Conservation (phyloP, 2,888 invertebrate genomes). For the Netelia fuscicornis region DNA sequence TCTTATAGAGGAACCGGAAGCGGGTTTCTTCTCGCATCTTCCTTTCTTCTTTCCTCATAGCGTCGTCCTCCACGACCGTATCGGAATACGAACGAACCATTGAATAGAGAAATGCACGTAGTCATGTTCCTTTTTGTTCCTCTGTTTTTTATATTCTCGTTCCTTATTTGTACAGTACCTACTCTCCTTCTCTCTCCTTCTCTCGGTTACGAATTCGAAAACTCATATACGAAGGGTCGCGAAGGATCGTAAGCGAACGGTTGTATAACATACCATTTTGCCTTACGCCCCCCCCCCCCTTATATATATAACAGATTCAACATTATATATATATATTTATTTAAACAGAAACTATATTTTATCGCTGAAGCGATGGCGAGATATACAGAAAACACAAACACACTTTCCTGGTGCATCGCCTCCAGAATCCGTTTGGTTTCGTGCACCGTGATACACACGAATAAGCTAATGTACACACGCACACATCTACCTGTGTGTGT, state of each 20-base stretch:
- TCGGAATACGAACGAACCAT: slow-evolving; percentile 29
- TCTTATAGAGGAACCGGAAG: slow-evolving; percentile 50
- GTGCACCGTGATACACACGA: slow-evolving; percentile 8
- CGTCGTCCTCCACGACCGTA: slow-evolving; percentile 1
- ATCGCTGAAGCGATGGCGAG: background rate
- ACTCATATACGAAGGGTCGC: background rate
- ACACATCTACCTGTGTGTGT: background rate
- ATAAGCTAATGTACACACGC: background rate
- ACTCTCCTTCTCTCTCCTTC: no score
- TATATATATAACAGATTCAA: no score
- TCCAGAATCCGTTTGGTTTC: slow-evolving; percentile 43
- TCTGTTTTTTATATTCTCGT: slow-evolving; percentile 1
- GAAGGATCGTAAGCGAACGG: background rate
- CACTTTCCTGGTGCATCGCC: slow-evolving; percentile 52
- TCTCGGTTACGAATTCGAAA: slow-evolving; percentile 35
- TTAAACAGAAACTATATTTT: slow-evolving; percentile 9
- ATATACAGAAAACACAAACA: slow-evolving; percentile 38
- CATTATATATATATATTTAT: background rate
- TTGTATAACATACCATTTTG: background rate
- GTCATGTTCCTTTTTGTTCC: slow-evolving; percentile 44
- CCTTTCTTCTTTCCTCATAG: slow-evolving; percentile 10
- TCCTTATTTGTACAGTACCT: slow-evolving; percentile 40
- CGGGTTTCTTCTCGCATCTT: slow-evolving; percentile 19
- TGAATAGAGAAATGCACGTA: slow-evolving; percentile 16
- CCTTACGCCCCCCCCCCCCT: no score